phyloP scores from a whole-genome alignment of 2,888 invertebrate genomes.

The Tetropium fuscum region DNA sequence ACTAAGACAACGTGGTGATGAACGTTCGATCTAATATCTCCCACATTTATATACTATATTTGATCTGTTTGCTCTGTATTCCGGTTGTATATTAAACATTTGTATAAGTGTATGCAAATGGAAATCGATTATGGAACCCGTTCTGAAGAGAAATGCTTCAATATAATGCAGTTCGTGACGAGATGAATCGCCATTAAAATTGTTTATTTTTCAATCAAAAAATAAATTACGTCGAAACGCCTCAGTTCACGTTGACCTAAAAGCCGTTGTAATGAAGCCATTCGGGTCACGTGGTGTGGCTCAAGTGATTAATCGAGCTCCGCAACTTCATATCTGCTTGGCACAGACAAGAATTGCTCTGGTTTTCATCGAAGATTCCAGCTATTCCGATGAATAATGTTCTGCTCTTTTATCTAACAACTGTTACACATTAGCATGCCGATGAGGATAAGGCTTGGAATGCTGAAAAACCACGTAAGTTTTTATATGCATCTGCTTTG shows the following conservation, averaged over 20 bases:
- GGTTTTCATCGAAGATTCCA: neutral
- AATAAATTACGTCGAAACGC: constrained; percentile 14
- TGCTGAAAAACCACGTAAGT: no score
- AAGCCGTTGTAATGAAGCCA: constrained; percentile 13
- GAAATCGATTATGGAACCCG: no score
- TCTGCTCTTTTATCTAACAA: neutral
- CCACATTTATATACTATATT: no score
- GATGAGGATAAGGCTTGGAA: no score
- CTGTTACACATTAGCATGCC: neutral
- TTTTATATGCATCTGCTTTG: no score
- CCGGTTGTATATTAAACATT: no score
- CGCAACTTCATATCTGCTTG: neutral
- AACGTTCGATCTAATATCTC: no score
- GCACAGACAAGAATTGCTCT: neutral
- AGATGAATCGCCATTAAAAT: constrained; percentile 1
- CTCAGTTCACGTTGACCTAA: constrained; percentile 7
- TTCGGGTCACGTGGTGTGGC: neutral
- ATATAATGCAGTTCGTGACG: constrained; percentile 3
- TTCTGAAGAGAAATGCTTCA: no score
- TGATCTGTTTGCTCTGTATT: no score
- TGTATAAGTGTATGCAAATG: no score
- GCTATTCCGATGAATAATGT: neutral
- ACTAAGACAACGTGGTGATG: no score
- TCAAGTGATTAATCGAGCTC: constrained; percentile 1
- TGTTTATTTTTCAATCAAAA: constrained; percentile 21